phyloP scores from a whole-genome alignment of 2,888 invertebrate genomes.

The Cephus nigrinus region DNA sequence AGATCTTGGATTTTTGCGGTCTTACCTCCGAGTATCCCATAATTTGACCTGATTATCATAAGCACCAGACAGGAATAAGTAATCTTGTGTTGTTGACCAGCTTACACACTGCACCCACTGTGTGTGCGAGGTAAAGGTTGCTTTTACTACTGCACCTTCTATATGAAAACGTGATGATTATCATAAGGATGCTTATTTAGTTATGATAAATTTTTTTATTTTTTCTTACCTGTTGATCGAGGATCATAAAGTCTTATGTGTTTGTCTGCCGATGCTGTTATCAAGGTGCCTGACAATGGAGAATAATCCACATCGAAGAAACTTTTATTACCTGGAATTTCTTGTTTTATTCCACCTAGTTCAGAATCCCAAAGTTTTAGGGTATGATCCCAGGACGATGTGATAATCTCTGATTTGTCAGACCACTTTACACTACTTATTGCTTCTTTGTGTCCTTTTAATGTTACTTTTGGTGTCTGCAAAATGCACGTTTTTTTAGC shows the following conservation, averaged over 20 bases:
- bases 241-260: constrained; percentile 94
- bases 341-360: constrained; percentile 83
- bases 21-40: constrained; percentile 93
- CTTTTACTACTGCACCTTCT: constrained; percentile 90
- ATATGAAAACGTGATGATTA: constrained; percentile 46
- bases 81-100: constrained; percentile 87
- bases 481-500: constrained; percentile 30
- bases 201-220: not conserved
- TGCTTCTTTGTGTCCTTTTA: constrained; percentile 93
- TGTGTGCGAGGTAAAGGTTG: constrained; percentile 87
- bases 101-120: constrained; percentile 92
- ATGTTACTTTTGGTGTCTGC: constrained; percentile 84
- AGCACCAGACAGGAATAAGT: constrained; percentile 91
- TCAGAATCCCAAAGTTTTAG: constrained; percentile 94
- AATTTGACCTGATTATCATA: constrained; percentile 92
- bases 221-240: constrained; percentile 77
- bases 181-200: constrained; percentile 8
- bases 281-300: constrained; percentile 75
- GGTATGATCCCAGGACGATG: constrained; percentile 96
- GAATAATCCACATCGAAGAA: constrained; percentile 91
- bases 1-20: not conserved
- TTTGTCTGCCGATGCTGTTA: constrained; percentile 92
- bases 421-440: constrained; percentile 89
- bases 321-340: constrained; percentile 88
- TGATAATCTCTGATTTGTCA: constrained; percentile 80